phyloP scores from a whole-genome alignment of 2,113 vertebrate genomes.

The Crotalus tigris region DNA sequence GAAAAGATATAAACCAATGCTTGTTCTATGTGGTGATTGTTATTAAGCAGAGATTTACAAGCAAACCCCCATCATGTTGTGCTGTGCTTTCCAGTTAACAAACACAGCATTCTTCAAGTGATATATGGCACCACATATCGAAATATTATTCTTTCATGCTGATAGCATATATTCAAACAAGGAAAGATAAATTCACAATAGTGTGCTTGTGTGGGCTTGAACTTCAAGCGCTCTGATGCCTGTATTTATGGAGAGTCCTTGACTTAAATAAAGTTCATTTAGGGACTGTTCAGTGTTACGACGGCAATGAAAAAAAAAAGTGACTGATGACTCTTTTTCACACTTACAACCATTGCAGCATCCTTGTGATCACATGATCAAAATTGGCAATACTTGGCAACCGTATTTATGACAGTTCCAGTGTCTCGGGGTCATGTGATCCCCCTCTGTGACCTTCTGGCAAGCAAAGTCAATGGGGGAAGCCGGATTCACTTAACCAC shows the following conservation, averaged over 20 bases:
- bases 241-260: neutral
- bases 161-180: slow-evolving; percentile 51
- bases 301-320: neutral
- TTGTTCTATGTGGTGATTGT: slow-evolving; percentile 38
- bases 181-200: slow-evolving; percentile 35
- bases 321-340: neutral
- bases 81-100: slow-evolving; percentile 52
- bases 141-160: slow-evolving; percentile 52
- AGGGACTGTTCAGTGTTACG: neutral
- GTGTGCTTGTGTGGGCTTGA: slow-evolving; percentile 5
- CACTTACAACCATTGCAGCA: neutral
- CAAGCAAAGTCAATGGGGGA: too few relatives aligned
- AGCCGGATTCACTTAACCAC: too few relatives aligned
- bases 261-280: neutral
- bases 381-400: neutral
- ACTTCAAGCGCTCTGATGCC: slow-evolving; percentile 4
- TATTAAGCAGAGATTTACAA: slow-evolving; percentile 60
- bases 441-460: too few relatives aligned
- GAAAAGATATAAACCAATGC: slow-evolving; percentile 38
- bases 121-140: slow-evolving; percentile 46
- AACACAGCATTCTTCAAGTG: slow-evolving; percentile 59
- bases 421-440: too few relatives aligned
- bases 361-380: neutral
- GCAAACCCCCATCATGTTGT: slow-evolving; percentile 26
- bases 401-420: neutral